Conservation (phyloP, 2,888 invertebrate genomes). For the Drosophila acutilabella region DNA sequence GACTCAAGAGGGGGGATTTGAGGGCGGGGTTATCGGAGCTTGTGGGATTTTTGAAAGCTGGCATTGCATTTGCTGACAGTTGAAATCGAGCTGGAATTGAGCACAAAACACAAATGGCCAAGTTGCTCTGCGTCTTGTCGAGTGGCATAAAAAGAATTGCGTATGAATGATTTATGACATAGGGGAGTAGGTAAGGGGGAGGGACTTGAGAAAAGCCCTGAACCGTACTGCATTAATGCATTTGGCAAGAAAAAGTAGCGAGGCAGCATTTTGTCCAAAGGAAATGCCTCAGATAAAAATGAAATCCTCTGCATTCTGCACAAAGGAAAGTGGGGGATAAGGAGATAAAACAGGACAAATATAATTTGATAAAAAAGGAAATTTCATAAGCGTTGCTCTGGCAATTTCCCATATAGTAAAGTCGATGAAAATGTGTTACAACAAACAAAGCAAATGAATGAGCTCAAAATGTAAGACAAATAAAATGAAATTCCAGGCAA, state of each 20-base stretch:
- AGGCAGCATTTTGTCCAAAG: conserved; percentile 30
- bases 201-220: conserved; percentile 2
- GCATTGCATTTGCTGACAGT: conserved; percentile 47
- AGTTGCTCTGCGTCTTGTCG: conserved; percentile 57
- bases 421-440: conserved; percentile 7
- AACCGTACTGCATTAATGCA: conserved; percentile 52
- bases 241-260: conserved; percentile 35
- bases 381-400: conserved; percentile 25
- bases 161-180: conserved; percentile 76
- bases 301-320: not conserved
- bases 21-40: conserved; percentile 16
- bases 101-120: conserved; percentile 26
- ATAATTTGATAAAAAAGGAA: conserved; percentile 24
- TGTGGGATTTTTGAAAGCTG: conserved; percentile 39
- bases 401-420: conserved; percentile 22
- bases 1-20: conserved; percentile 9
- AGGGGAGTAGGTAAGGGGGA: not conserved
- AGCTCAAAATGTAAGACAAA: conserved; percentile 28
- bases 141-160: conserved; percentile 61
- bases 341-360: not conserved
- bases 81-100: conserved; percentile 19
- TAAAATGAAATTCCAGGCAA: conserved; percentile 41
- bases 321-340: too few species aligned
- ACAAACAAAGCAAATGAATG: conserved; percentile 38
- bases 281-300: conserved; percentile 19